These are phyloP conservation scores for Petrosia ficiformis DNA, from an alignment of 37 sponge, comb jelly and placozoan species.

Conservation along the genomic window DNA sequence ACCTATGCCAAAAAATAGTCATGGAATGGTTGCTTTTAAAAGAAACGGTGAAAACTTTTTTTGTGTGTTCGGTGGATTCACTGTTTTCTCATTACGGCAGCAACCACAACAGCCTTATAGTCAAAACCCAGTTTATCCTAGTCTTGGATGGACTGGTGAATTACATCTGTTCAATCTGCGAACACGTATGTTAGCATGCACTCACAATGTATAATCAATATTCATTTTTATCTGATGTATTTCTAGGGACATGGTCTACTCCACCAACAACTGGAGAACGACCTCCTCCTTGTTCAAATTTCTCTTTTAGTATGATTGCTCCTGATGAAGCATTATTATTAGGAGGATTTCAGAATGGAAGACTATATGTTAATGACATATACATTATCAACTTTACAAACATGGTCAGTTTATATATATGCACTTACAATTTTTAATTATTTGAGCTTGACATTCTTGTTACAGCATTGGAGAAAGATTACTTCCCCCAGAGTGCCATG, in stretches of 20 bases:
- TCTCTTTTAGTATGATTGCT: background rate
- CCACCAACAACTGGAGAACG: background rate
- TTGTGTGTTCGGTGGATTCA: too few species aligned
- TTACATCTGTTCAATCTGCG: background rate
- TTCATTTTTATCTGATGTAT: background rate
- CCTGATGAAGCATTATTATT: background rate
- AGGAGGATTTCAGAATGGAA: background rate
- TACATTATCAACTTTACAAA: background rate
- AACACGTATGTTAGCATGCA: too few species aligned
- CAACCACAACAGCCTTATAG: too few species aligned
- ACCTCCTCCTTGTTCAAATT: background rate
- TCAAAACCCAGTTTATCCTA: too few species aligned
- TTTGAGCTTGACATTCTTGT: too few species aligned
- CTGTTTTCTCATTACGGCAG: too few species aligned
- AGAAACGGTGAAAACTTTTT: background rate
- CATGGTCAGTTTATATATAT: background rate
- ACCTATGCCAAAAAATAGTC: background rate
- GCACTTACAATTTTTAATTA: too few species aligned
- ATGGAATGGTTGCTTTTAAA: background rate
- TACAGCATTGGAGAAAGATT: too few species aligned
- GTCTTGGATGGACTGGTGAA: background rate
- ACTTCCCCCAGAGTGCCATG: too few species aligned
- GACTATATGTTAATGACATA: background rate
- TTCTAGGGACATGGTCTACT: background rate
- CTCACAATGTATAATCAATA: too few species aligned